phyloP scores from a whole-genome alignment of 2,888 invertebrate species.

The Periphyllus acericola region DNA sequence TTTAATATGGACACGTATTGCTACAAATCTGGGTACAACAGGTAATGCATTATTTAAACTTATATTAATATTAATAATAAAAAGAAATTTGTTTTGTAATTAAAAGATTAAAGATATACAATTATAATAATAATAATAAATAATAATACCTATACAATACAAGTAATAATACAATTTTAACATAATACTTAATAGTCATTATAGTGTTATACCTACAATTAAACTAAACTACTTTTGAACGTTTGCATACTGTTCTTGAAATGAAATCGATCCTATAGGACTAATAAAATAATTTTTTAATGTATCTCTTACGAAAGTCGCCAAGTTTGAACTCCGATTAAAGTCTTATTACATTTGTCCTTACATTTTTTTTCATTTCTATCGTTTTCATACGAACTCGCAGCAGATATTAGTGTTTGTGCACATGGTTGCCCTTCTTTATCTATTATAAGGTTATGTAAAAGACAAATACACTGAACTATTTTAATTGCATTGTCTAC shows the following conservation, averaged over 20 bases:
- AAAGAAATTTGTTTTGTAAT: too few relatives aligned
- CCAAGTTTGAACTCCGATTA: slow-evolving; percentile 6
- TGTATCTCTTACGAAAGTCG: background rate
- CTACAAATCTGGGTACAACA: slow-evolving; percentile 1
- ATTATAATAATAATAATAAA: too few relatives aligned
- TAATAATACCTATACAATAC: too few relatives aligned
- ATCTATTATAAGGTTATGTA: slow-evolving; percentile 53
- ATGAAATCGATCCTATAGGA: background rate
- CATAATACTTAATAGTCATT: too few relatives aligned
- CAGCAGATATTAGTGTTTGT: background rate
- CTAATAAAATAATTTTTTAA: slow-evolving; percentile 13
- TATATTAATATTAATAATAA: background rate
- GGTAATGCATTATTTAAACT: background rate
- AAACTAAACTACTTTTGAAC: background rate
- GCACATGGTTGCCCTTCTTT: slow-evolving; percentile 25
- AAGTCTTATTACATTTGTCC: background rate
- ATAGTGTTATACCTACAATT: too few relatives aligned
- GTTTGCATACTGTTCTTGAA: slow-evolving; percentile 13
- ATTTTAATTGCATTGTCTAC: slow-evolving; percentile 37
- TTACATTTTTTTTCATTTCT: background rate
- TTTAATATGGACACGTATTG: slow-evolving; percentile 2
- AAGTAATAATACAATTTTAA: too few relatives aligned
- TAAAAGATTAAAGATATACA: too few relatives aligned
- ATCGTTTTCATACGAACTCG: background rate
- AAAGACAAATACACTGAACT: slow-evolving; percentile 47